Base-by-base conservation (phyloP, 2,888 invertebrate species). In the Phengaris arion region DNA sequence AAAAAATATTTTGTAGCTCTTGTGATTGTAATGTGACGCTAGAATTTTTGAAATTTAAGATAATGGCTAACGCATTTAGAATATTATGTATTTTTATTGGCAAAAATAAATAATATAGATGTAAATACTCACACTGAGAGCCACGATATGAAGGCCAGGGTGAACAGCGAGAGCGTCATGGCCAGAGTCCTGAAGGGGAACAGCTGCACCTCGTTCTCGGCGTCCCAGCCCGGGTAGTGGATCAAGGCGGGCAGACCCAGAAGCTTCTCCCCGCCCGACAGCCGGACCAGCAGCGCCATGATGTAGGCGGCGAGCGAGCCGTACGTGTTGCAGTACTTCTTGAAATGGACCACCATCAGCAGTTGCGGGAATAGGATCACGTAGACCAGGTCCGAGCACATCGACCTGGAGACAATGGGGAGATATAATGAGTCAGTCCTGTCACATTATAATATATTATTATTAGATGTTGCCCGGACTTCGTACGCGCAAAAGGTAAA, bases 331-430 rank as follows among this genome's bases (percentile, higher is more conserved):
- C 98, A 98, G 88, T 97, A 95, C 80, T 96, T 95, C 89, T 97
- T 97, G 93, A 98, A 97, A 93, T 99, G 99, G 45, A 99, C 98
- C 82, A 99, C 99, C 96, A 98, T 98, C 83, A 99, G 95, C 45
- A 99, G 96, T 92, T 99, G 99, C 0, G 99, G 99, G 92, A 99
- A 99, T 81, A 99, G 95, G 86, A 99, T 98, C 81, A 99, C 99
- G 94, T 99, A 99, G 80, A 99, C 99, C 87, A 99, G 94, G 93
- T 99, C 99, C 70, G 99, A 99, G 92, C 99, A 99, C 96, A 99
- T 97, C 79, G 98, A 99, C 97, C 97, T 97, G 89, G 0, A 79
- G 77, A 81, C 48, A 78, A 78, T 48, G 15, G 22, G n/a, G 3
- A 69, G 15, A 68, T 13, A 46, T 8, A 68, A 7, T n/a, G 22